Evolutionary conservation across 2,888 invertebrate genomes (phyloP).

Genomic region (Epirrhoe alternata): DNA sequence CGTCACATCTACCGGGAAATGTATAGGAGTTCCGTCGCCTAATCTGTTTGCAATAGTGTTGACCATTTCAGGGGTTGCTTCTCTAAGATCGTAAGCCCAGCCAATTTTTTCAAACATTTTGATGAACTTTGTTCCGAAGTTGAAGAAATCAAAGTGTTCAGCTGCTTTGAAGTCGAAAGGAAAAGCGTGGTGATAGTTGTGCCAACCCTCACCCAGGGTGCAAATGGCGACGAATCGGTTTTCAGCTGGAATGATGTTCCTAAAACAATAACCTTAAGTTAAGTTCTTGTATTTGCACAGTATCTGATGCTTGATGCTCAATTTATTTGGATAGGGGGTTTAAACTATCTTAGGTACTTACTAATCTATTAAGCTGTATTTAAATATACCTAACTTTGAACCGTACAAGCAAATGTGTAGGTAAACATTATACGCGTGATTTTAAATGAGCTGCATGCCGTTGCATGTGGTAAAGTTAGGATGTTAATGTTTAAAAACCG

Average conservation of each 20-base stretch:
- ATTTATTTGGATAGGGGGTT: too few relatives aligned
- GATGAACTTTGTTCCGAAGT: conserved; percentile 71
- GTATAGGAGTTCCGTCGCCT: conserved; percentile 75
- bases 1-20: conserved; percentile 57
- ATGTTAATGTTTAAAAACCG: background rate
- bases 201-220: conserved; percentile 89
- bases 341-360: too few relatives aligned
- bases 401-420: too few relatives aligned
- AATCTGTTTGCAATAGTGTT: conserved; percentile 72
- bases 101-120: conserved; percentile 71
- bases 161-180: conserved; percentile 88
- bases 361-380: too few relatives aligned
- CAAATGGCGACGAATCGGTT: conserved; percentile 86
- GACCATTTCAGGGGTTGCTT: conserved; percentile 76
- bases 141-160: conserved; percentile 81
- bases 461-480: background rate
- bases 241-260: conserved; percentile 87
- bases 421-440: too few relatives aligned
- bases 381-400: too few relatives aligned
- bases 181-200: conserved; percentile 92
- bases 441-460: background rate
- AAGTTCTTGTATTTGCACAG: too few relatives aligned
- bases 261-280: conserved; percentile 53
- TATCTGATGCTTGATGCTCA: too few relatives aligned
- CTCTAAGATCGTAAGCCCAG: conserved; percentile 74